Conservation (phyloP, 1,140 invertebrate genomes). For the Eulimnadia texana region DNA sequence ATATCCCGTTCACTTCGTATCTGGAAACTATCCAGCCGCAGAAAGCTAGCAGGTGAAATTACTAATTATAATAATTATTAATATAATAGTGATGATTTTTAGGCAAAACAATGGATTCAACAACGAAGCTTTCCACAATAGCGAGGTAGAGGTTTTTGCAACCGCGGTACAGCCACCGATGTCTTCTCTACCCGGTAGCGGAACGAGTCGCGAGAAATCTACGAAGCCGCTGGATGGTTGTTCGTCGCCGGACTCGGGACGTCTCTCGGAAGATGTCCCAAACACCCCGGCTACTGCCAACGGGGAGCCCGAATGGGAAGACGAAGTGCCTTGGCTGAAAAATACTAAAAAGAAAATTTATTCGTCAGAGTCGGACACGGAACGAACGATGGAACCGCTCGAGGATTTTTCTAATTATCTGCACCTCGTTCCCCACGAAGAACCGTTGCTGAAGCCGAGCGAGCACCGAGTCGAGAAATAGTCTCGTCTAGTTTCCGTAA, state of each 20-base stretch:
- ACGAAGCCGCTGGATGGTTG: too few species aligned
- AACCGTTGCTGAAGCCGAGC: not conserved
- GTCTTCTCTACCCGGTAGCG: not conserved
- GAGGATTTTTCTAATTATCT: not conserved
- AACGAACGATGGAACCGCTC: not conserved
- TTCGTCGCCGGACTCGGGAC: too few species aligned
- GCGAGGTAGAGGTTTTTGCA: not conserved
- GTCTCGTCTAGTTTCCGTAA: too few species aligned
- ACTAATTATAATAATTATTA: too few species aligned
- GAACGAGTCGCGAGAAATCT: not conserved
- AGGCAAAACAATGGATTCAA: not conserved
- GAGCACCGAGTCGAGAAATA: too few species aligned
- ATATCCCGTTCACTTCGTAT: not conserved
- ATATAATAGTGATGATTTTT: too few species aligned
- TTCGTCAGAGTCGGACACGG: not conserved
- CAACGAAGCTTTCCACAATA: not conserved
- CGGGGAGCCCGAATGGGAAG: not conserved
- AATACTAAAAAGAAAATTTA: too few species aligned
- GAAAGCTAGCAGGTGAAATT: too few species aligned
- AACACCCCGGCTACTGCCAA: too few species aligned
- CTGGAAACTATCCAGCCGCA: not conserved
- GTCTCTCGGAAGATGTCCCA: too few species aligned
- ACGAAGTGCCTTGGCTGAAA: not conserved
- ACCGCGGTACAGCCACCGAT: not conserved
- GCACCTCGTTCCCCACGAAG: not conserved